These are phyloP conservation scores for Sisyra terminalis DNA, from an alignment of 2,888 invertebrate species.

Conservation along the genomic window DNA sequence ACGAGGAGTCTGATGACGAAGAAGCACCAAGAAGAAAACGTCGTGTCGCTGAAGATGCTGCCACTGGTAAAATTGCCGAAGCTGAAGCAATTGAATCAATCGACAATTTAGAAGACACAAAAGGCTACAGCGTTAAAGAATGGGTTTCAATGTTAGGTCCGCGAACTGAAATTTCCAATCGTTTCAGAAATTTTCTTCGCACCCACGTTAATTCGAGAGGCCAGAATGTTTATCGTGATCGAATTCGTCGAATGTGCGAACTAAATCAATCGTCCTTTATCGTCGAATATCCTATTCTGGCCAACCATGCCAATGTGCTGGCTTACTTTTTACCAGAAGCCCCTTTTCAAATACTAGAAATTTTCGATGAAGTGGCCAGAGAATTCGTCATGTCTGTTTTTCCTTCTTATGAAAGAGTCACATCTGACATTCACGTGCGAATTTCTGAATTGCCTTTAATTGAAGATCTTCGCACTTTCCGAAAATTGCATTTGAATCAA, in stretches of 20 bases:
- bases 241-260: slow-evolving; percentile 90
- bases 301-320: slow-evolving; percentile 78
- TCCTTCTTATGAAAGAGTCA: slow-evolving; percentile 90
- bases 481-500: slow-evolving; percentile 83
- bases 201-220: slow-evolving; percentile 79
- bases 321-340: slow-evolving; percentile 97
- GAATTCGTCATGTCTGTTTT: slow-evolving; percentile 85
- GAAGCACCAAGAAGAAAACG: slow-evolving; percentile 45
- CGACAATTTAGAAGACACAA: slow-evolving; percentile 95
- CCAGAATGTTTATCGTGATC: slow-evolving; percentile 78
- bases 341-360: slow-evolving; percentile 90
- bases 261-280: slow-evolving; percentile 77
- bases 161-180: slow-evolving; percentile 87
- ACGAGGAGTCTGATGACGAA: slow-evolving; percentile 35
- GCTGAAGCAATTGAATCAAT: slow-evolving; percentile 87
- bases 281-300: slow-evolving; percentile 84
- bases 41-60: slow-evolving; percentile 70
- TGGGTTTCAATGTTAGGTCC: slow-evolving; percentile 96
- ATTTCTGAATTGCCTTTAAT: slow-evolving; percentile 90
- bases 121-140: slow-evolving; percentile 85
- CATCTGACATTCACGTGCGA: slow-evolving; percentile 84
- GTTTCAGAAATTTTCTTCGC: slow-evolving; percentile 80
- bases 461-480: slow-evolving; percentile 87
- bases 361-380: slow-evolving; percentile 90
- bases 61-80: slow-evolving; percentile 60